Conservation (phyloP, 2,888 invertebrate species). For the Frankliniella fusca region DNA sequence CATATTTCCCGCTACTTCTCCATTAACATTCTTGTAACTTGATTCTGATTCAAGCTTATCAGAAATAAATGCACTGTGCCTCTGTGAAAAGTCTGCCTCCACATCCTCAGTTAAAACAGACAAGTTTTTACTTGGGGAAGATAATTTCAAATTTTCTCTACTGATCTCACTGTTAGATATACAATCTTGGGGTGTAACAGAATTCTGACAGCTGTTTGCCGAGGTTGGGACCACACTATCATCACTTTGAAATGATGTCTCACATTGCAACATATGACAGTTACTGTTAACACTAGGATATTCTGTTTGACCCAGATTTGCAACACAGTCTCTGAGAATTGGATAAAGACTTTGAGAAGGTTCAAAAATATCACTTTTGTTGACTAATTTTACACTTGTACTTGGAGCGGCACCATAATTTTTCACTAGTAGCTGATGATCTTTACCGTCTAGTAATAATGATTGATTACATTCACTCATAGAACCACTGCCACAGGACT, state of each 20-base stretch:
- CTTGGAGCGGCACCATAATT: background rate
- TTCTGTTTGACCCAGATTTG: too few species aligned
- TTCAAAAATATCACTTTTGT: too few species aligned
- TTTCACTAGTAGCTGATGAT: background rate
- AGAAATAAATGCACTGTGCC: background rate
- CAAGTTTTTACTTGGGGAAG: background rate
- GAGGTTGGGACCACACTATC: too few species aligned
- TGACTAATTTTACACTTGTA: too few species aligned
- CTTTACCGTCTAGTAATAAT: background rate
- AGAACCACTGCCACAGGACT: background rate
- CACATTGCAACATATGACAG: too few species aligned
- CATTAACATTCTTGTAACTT: background rate
- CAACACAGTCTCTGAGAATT: too few species aligned
- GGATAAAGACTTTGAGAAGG: too few species aligned
- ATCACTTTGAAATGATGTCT: too few species aligned
- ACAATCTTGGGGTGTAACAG: too few species aligned
- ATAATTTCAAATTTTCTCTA: background rate
- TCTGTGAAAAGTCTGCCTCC: background rate
- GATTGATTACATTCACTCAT: background rate
- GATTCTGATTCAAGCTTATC: background rate
- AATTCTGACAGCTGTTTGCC: too few species aligned
- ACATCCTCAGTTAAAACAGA: background rate
- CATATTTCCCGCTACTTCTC: background rate
- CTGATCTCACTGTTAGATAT: background rate
- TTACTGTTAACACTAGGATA: too few species aligned